A percentile compares a stretch with the other conserved stretches of the same genome.
Evolutionary conservation across 1,140 invertebrate species (phyloP).

Genomic region (Meteorus sp.): DNA sequence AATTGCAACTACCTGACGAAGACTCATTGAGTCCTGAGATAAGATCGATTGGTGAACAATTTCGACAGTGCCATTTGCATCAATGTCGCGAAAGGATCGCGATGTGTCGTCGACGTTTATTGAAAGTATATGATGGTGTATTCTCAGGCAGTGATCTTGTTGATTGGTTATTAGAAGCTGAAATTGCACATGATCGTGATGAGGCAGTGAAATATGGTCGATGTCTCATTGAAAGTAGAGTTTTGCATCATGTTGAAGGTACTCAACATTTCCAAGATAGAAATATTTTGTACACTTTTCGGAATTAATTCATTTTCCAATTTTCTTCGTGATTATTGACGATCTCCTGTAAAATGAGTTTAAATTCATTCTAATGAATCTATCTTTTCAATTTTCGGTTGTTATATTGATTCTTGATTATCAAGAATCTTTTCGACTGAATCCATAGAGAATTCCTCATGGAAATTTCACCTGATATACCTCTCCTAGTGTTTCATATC

Average conservation of each 20-base stretch:
- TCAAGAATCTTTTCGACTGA: not conserved
- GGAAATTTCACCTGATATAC: too few relatives aligned
- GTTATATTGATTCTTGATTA: not conserved
- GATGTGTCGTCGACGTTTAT: conserved; percentile 65
- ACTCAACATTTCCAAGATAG: conserved; percentile 80
- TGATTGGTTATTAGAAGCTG: conserved; percentile 82
- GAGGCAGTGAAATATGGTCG: conserved; percentile 83
- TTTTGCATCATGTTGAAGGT: conserved; percentile 80
- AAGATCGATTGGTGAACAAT: conserved; percentile 85
- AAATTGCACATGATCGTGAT: conserved; percentile 71
- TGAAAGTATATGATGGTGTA: conserved; percentile 74
- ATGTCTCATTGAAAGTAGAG: conserved; percentile 78
- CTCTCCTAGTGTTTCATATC: too few relatives aligned
- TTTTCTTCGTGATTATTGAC: not conserved
- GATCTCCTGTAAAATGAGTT: conserved; percentile 10
- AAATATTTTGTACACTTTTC: conserved; percentile 72
- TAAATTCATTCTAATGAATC: not conserved
- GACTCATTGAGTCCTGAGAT: conserved; percentile 77
- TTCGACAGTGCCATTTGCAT: conserved; percentile 79
- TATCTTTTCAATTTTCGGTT: not conserved
- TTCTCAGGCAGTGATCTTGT: conserved; percentile 85
- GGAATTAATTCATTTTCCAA: conserved; percentile 29
- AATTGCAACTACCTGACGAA: conserved; percentile 66
- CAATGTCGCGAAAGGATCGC: conserved; percentile 81
- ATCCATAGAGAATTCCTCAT: not conserved